Evolutionary conservation across 2,888 invertebrate genomes (phyloP), one percentile per base, ranked within the genome.

Genomic region (Drosophila neonasuta): DNA sequence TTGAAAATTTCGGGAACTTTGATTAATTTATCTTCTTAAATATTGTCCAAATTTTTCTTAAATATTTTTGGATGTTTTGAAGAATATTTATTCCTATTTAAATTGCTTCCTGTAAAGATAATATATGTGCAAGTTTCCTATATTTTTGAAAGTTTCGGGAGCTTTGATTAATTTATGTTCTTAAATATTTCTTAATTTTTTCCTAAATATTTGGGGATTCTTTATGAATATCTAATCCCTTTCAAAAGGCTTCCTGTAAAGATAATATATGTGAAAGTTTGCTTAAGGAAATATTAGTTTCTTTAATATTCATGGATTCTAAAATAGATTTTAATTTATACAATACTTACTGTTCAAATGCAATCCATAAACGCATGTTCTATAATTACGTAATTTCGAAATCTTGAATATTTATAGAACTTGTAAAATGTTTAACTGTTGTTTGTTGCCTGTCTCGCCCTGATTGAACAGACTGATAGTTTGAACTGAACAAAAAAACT

Each of bases 391-490:
- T 39, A 51, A 51, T 1, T 6, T 5, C 11, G 13, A 52, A 41
- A 42, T 36, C 36, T 11, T 2, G 36, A 36, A 6, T 5, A 36
- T 36, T 36, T 42, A 17, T 45, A 24, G 32, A 24, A 24, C 15
- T 44, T 44, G n/a, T 3, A 17, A 62, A 67, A 67, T 67, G 59
- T 70, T 72, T 71, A 71, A 65, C 66, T 41, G 58, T 58, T 55
- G 55, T 55, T 72, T 52, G 55, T 70, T 67, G 68, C 56, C 63
- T 70, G 71, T 63, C 63, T 69, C 48, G 55, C 11, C 34, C 68
- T 60, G 71, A 73, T 71, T 55, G 52, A 50, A 30, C 60, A 48
- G 51, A 45, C 56, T 45, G 71, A 71, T 73, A 73, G 34, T 68
- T 45, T 13, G 10, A 45, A 17, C 45, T 39, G 17, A 36, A 34